Conservation (phyloP, 1,140 invertebrate species). For the Papilio dardanus region DNA sequence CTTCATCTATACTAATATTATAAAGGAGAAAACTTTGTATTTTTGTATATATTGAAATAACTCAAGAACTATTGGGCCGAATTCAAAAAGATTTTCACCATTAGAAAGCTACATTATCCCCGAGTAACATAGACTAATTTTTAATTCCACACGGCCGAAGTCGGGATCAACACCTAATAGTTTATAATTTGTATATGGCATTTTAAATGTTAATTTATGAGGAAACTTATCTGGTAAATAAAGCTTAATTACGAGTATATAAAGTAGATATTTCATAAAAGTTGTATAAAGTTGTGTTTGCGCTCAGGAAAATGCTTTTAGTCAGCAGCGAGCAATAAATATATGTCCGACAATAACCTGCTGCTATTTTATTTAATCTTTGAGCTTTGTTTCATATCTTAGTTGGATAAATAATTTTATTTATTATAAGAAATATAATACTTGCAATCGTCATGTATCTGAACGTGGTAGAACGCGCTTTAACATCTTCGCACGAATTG, state of each 20-base stretch:
- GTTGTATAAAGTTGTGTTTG: slow-evolving; percentile 7
- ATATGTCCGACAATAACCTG: not conserved
- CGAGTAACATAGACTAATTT: no score
- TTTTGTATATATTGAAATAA: no score
- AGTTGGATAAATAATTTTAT: not conserved
- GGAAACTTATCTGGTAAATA: not conserved
- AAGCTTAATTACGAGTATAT: not conserved
- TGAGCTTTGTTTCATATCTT: not conserved
- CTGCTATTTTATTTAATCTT: not conserved
- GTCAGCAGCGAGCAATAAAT: slow-evolving; percentile 4
- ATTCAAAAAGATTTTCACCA: no score
- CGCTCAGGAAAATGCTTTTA: not conserved
- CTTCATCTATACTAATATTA: no score
- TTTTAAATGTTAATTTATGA: not conserved
- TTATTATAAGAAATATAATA: not conserved
- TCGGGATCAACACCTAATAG: no score
- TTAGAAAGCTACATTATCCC: no score
- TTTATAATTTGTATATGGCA: not conserved
- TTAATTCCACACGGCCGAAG: no score
- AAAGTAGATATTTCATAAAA: slow-evolving; percentile 6
- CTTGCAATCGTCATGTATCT: no score
- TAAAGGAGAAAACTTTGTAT: no score
- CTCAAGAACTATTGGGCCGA: no score
- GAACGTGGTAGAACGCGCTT: no score
- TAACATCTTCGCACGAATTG: no score